Evolutionary conservation across 2,113 vertebrate species (phyloP).

Genomic region (Neogobius melanostomus): DNA sequence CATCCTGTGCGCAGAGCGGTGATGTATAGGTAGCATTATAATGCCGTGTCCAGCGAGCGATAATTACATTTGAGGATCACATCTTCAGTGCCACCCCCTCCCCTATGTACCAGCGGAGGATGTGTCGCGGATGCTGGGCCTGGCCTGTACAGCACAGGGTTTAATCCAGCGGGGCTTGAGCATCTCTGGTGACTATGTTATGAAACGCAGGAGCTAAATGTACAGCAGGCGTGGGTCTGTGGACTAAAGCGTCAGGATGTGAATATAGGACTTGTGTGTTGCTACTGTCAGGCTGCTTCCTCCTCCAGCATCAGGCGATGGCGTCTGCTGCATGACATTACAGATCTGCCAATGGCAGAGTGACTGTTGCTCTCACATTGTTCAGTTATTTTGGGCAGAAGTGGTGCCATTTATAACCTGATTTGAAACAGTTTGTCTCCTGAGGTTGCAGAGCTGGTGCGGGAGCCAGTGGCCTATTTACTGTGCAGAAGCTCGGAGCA

Average conservation of each 20-base stretch:
- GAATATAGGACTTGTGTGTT: slow-evolving; percentile 38
- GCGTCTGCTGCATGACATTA: slow-evolving; percentile 53
- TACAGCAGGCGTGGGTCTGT: slow-evolving; percentile 35
- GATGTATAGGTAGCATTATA: slow-evolving; percentile 40
- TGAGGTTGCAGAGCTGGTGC: slow-evolving; percentile 18
- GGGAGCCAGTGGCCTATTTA: slow-evolving; percentile 57
- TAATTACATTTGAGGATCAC: slow-evolving; percentile 50
- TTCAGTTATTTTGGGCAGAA: slow-evolving; percentile 21
- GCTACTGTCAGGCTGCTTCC: slow-evolving; percentile 33
- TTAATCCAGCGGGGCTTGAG: slow-evolving; percentile 43
- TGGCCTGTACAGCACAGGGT: slow-evolving; percentile 40
- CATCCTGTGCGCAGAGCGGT: slow-evolving; percentile 51
- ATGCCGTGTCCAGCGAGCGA: slow-evolving; percentile 24
- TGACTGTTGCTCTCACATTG: slow-evolving; percentile 20
- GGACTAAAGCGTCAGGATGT: slow-evolving; percentile 26
- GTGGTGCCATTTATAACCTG: slow-evolving; percentile 24
- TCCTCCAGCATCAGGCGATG: slow-evolving; percentile 49
- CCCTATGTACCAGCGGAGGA: slow-evolving; percentile 23
- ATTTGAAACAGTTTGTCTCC: slow-evolving; percentile 21
- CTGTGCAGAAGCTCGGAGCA: slow-evolving; percentile 36
- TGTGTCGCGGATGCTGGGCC: slow-evolving; percentile 39
- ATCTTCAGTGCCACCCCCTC: slow-evolving; percentile 18
- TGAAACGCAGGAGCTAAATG: slow-evolving; percentile 56
- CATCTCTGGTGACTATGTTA: slow-evolving; percentile 53
- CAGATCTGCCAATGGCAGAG: slow-evolving; percentile 24